Base-by-base conservation (phyloP, 1,140 invertebrate species). In the Sitophilus oryzae region DNA sequence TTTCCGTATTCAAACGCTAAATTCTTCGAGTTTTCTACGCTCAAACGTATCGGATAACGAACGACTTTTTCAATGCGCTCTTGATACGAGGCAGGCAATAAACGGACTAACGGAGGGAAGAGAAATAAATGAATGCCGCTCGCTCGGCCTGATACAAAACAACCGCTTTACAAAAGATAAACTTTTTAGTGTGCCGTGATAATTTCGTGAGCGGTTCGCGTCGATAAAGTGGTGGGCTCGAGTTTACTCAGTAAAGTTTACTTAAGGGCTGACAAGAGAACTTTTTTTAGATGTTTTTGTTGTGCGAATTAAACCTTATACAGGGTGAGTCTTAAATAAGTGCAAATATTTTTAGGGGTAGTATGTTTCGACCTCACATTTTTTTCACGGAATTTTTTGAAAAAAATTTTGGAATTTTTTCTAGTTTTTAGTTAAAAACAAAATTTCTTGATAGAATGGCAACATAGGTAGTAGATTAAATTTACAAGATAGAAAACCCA, bases 111-210 rank as follows among this genome's bases (percentile, higher is more conserved):
- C 55, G 48, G 47, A 57, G 23, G 51, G 41, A 49, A 56, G 54
- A 56, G 54, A 51, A 60, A 64, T 61, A 64, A 64, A 64, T 62
- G 63, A 64, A 64, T 50, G 58, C 58, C 56, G 59, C 53, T 54
- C 48, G 46, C 41, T 54, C 51, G 50, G 57, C 52, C 52, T 54
- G 57, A 56, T 53, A 52, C 58, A 60, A 64, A 64, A 64, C 58
- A 62, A 64, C 60, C 58, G 58, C 63, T 64, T 62, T 59, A 59
- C 62, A 62, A 62, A 62, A 61, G 61, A 62, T 62, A 64, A 64
- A 64, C 55, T 62, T 55, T 59, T 46, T 48, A 62, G 56, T 60
- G 60, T 62, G 48, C 59, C 57, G 62, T 58, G 62, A 49, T 59
- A 52, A 56, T 59, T 56, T 56, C 41, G 20, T 52, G 25, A 38